Conservation (phyloP, 2,888 invertebrate species). For the Pristionchus mayeri region DNA sequence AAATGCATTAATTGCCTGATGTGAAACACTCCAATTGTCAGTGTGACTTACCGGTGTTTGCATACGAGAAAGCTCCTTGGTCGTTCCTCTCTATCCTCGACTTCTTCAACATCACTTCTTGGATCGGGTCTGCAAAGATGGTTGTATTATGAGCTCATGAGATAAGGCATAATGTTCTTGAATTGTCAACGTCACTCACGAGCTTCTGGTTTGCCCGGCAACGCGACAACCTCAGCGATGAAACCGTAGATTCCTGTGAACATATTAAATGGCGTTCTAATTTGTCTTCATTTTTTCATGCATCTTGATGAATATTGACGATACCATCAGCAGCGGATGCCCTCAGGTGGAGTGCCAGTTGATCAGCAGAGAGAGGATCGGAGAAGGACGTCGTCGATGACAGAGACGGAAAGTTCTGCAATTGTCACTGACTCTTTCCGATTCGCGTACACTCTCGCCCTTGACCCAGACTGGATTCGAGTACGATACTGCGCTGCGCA, state of each 20-base stretch:
- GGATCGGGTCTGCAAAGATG: constrained; percentile 59
- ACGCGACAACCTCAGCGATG: constrained; percentile 94
- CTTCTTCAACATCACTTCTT: constrained; percentile 66
- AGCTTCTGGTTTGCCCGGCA: constrained; percentile 81
- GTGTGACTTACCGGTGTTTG: constrained; percentile 59
- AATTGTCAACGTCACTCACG: constrained; percentile 47
- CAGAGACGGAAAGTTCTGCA: background rate
- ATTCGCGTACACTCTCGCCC: background rate
- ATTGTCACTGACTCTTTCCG: background rate
- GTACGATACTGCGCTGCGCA: no score
- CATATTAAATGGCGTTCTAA: background rate
- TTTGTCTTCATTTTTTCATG: background rate
- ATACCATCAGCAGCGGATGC: constrained; percentile 93
- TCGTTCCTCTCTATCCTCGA: constrained; percentile 71
- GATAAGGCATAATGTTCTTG: background rate
- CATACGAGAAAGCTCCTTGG: constrained; percentile 70
- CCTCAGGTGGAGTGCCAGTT: constrained; percentile 89
- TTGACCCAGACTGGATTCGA: background rate
- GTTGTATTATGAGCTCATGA: no score
- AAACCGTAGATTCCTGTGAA: constrained; percentile 83
- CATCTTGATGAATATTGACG: constrained; percentile 74
- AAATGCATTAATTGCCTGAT: constrained; percentile 8
- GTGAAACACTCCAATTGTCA: no score
- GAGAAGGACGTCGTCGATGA: constrained; percentile 3
- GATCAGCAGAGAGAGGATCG: constrained; percentile 55